Base-by-base conservation (phyloP, 2,888 invertebrate species). In the Marronus borbonicus region DNA sequence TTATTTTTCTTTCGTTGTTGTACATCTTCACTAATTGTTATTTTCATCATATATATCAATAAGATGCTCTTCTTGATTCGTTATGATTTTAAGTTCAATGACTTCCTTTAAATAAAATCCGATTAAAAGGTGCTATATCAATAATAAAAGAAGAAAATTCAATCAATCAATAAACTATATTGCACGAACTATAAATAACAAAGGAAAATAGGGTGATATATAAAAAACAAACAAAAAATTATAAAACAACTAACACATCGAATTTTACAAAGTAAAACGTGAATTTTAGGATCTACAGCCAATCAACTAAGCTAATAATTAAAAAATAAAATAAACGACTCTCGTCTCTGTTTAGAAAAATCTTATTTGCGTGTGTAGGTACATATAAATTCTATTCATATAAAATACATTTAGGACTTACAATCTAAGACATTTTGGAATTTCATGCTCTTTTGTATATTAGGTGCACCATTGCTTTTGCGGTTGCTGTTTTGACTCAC, bases 401-500 rank as follows among this genome's bases (percentile, higher is more conserved):
- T 76, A 77, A 72, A 65, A 72, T 64, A 78, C 60, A 55, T 72
- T 64, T 78, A 28, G 52, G 50, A 65, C 62, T 78, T 78, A 65
- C 60, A 74, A 74, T 64, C 70, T 70, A 72, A 55, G 28, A 31
- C 55, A 44, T 76, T 44, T 68, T 68, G 64, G 68, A 76, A 68
- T 68, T 76, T 58, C 68, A 76, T 65, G 68, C 58, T 68, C 24
- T 66, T 64, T 70, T 72, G 62, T 50, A 36, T 39, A 66, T 72
- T 77, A 62, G 72, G 77, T 77, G 77, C 77, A 77, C 72, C 70
- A 77, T 72, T 64, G 60, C 14, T 36, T 44, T 70, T 58, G 62
- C 36, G 28, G 62, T 64, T 77, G 69, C 62, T 52, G 39, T 31
- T 64, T 65, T 76, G 49, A 87, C 89, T 88, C 87, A 89, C 89